Evolutionary conservation across 2,888 invertebrate genomes (phyloP).

Genomic region (Nymphalis polychloros): DNA sequence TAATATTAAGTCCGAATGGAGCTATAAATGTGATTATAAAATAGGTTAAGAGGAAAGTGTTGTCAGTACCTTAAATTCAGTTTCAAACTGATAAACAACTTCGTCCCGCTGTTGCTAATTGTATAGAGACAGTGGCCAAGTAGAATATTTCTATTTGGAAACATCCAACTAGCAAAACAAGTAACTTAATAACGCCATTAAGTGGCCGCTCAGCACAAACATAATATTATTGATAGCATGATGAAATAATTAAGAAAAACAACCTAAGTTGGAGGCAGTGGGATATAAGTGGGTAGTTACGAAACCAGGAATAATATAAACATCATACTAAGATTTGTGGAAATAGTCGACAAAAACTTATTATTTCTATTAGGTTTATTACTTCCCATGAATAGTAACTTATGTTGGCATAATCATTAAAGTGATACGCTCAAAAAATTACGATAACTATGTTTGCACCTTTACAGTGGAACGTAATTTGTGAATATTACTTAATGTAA

Average conservation of each 20-base stretch:
- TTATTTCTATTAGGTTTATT: too few species aligned
- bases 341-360: too few species aligned
- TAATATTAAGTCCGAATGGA: not conserved
- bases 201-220: conserved; percentile 2
- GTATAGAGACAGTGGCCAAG: conserved; percentile 14
- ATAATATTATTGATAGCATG: conserved; percentile 11
- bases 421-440: too few species aligned
- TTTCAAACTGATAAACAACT: conserved; percentile 17
- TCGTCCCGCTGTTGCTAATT: conserved; percentile 18
- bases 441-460: too few species aligned
- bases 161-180: conserved; percentile 10
- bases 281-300: not conserved
- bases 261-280: conserved; percentile 4
- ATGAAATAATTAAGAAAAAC: conserved; percentile 17
- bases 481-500: too few species aligned
- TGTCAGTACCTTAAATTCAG: conserved; percentile 18
- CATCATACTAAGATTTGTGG: not conserved
- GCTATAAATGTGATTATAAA: not conserved
- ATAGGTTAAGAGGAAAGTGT: conserved; percentile 2
- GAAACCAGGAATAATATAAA: not conserved
- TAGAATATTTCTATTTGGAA: conserved; percentile 12
- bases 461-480: too few species aligned
- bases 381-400: too few species aligned
- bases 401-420: too few species aligned
- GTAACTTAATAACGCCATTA: conserved; percentile 13